Evolutionary conservation across 2,113 vertebrate species (phyloP).

Genomic region (Chamaea fasciata): DNA sequence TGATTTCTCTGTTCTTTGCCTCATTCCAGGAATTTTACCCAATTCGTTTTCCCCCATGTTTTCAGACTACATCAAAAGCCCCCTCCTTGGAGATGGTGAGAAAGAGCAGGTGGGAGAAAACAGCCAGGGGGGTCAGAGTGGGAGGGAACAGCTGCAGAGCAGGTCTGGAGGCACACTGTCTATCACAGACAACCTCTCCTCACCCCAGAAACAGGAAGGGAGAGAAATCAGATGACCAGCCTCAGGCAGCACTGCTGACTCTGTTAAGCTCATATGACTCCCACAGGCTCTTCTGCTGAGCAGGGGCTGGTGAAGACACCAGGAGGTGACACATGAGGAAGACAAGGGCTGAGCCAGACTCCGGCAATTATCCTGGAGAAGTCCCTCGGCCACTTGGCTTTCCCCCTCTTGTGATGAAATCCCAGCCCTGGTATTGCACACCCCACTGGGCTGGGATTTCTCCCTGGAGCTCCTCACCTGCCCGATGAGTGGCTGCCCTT

Average conservation of each 20-base stretch:
- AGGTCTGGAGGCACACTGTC: rapidly evolving
- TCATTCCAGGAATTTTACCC: not conserved
- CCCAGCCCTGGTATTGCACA: not conserved
- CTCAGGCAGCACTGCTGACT: not conserved
- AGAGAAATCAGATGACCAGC: slow-evolving; percentile 16
- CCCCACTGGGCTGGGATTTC: not conserved
- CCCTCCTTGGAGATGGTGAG: rapidly evolving
- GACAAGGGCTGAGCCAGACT: not conserved
- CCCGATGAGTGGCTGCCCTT: slow-evolving; percentile 79
- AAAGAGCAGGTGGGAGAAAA: not conserved
- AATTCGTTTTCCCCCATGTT: not conserved
- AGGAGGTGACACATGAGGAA: not conserved
- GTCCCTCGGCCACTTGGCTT: not conserved
- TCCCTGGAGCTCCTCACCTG: slow-evolving; percentile 67
- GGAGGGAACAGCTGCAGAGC: not conserved
- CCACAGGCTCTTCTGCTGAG: not conserved
- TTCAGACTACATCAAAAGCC: not conserved
- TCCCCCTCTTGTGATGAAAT: not conserved
- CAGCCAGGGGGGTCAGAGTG: not conserved
- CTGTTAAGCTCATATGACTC: slow-evolving; percentile 23
- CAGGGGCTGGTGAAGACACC: not conserved
- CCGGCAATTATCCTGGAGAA: not conserved
- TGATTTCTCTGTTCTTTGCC: not conserved
- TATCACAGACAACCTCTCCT: not conserved
- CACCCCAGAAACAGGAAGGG: slow-evolving; percentile 22